These are phyloP conservation scores for Tragelaphus imberbis DNA, from an alignment of 2,113 vertebrate genomes.

Conservation along the genomic window DNA sequence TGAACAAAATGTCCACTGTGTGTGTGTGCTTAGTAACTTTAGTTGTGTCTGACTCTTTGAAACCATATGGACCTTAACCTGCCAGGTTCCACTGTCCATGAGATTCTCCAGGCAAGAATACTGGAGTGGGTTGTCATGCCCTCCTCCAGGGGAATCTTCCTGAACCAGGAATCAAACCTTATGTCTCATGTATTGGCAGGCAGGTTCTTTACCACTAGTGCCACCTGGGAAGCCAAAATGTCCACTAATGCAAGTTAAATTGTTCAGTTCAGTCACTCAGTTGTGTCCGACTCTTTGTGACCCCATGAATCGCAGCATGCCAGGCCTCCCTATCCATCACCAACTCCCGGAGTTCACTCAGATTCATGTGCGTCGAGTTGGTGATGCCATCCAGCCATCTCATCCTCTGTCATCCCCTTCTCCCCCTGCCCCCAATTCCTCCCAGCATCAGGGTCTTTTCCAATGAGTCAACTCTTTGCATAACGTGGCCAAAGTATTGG, in stretches of 20 bases:
- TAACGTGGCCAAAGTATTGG: too few species aligned
- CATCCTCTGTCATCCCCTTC: too few species aligned
- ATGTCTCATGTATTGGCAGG: neutral
- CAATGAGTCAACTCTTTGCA: too few species aligned
- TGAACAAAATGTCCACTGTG: neutral
- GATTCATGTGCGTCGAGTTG: accelerated
- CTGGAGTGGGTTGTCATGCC: neutral
- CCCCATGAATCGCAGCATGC: too few species aligned
- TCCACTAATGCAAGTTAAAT: neutral
- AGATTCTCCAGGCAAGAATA: neutral
- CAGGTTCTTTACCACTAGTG: neutral
- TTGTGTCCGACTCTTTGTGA: accelerated
- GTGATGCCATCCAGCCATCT: too few species aligned
- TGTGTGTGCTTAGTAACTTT: neutral
- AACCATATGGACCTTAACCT: neutral
- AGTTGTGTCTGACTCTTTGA: neutral
- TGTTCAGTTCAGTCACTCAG: too few species aligned
- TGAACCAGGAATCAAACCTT: neutral
- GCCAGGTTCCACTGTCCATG: neutral
- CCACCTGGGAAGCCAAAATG: neutral
- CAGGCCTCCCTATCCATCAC: too few species aligned
- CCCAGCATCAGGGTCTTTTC: too few species aligned
- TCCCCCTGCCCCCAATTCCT: accelerated
- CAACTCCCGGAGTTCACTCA: too few species aligned
- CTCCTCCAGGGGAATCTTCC: neutral